Conservation (phyloP, 1,140 invertebrate species). For the Dermatophagoides farinae region DNA sequence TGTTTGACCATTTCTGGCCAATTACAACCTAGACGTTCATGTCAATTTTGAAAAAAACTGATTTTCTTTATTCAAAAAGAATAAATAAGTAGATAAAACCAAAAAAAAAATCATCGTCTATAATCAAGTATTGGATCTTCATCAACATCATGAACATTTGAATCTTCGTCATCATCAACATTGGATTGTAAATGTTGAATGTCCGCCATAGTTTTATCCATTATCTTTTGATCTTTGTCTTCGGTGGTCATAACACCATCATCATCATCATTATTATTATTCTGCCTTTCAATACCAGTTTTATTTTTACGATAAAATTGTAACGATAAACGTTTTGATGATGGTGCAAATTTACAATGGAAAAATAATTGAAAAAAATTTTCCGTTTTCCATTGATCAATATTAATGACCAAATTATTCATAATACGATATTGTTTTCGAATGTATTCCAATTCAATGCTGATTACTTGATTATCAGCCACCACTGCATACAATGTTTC, state of each 20-base stretch:
- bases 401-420: not conserved
- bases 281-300: not conserved
- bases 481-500: not conserved
- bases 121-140: no score
- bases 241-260: no score
- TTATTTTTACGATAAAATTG: not conserved
- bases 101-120: no score
- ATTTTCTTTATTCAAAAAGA: no score
- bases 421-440: not conserved
- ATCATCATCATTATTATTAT: no score
- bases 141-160: no score
- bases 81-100: no score
- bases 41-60: not conserved
- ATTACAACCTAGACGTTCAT: not conserved
- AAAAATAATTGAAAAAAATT: not conserved
- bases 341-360: not conserved
- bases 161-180: no score
- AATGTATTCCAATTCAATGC: not conserved
- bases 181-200: no score
- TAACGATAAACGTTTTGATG: not conserved
- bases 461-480: not conserved
- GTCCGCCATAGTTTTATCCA: no score
- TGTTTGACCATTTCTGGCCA: no score
- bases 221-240: no score
- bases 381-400: not conserved